Base-by-base conservation (phyloP, 2,113 vertebrate genomes). In the Ellobius talpinus region DNA sequence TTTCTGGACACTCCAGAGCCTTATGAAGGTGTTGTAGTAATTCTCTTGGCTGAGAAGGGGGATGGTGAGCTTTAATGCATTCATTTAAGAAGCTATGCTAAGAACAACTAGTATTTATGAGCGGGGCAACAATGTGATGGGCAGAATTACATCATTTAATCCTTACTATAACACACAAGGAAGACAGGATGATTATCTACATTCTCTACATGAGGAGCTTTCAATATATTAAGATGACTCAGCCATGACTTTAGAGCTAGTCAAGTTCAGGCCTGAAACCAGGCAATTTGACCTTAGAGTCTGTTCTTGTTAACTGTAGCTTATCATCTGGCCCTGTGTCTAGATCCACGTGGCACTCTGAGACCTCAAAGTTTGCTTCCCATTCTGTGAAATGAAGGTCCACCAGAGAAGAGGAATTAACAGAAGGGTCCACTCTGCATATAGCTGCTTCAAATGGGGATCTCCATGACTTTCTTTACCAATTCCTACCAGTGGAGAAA, bases 401-500 rank as follows among this genome's bases (percentile, higher is more conserved):
- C 55, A 31, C 50, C 50, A 31, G 5, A 47, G 47, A 89, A 76
- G 82, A 61, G 36, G 50, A 94, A 77, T 33, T 45, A 77, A n/a
- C 68, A 89, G 76, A 84, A 19, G n/a, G n/a, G 77, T 65, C 94
- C 74, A 39, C 63, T 87, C 82, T 91, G 93, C 87, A 81, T 36
- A 11, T 17, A 87, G 77, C 63, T 84, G 47, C 87, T 95, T 93
- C 93, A 65, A n/a, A 87, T 65, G 81, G 70, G 95, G 31, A 87
- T 63, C 72, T 24, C 78, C 84, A 63, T 45, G 84, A 85, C 91
- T 97, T 87, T 76, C 96, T 95, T 97, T 86, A 94, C 94, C 95
- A 87, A 79, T 95, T 95, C 96, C 93, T 94, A 95, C 96, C 89
- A 92, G 89, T 74, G 95, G 87, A 96, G 61, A 82, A 95, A 88